Conservation (phyloP, 2,888 invertebrate species). For the Notodonta dromedarius region DNA sequence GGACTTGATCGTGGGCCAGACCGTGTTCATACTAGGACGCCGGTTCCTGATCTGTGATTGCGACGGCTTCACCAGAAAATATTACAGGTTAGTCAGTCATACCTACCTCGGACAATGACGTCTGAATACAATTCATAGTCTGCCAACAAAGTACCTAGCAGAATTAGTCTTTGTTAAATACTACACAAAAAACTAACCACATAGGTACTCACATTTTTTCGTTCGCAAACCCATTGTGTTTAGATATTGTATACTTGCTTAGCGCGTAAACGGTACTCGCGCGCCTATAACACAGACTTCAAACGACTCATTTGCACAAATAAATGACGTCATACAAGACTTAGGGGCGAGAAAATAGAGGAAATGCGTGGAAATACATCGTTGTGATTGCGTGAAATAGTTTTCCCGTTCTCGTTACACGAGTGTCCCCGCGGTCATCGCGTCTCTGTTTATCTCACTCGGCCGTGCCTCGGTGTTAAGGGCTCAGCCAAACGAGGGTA, state of each 20-base stretch:
- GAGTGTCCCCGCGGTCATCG: slow-evolving; percentile 18
- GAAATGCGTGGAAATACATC: not conserved
- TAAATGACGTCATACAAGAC: slow-evolving; percentile 1
- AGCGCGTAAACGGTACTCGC: not conserved
- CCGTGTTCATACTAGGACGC: slow-evolving; percentile 87
- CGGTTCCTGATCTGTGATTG: slow-evolving; percentile 91
- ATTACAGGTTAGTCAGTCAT: slow-evolving; percentile 79
- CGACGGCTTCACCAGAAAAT: slow-evolving; percentile 91
- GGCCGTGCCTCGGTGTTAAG: not conserved
- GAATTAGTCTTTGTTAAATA: too few species aligned
- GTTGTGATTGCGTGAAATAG: not conserved
- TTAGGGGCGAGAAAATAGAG: not conserved
- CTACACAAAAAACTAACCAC: too few species aligned
- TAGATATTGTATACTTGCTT: not conserved
- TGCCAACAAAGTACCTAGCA: too few species aligned
- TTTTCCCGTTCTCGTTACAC: not conserved
- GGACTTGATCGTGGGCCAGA: slow-evolving; percentile 90
- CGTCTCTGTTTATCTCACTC: not conserved
- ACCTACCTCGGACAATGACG: too few species aligned
- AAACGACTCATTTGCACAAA: slow-evolving; percentile 1
- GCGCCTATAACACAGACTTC: not conserved
- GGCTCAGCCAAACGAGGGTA: too few species aligned
- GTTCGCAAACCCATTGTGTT: not conserved
- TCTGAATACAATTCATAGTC: too few species aligned
- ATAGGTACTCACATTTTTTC: too few species aligned